Percentiles rank a stretch among this genome's conserved stretches.
phyloP scores from a whole-genome alignment of 2,888 invertebrate species.

The Eucriotettix oculatus region DNA sequence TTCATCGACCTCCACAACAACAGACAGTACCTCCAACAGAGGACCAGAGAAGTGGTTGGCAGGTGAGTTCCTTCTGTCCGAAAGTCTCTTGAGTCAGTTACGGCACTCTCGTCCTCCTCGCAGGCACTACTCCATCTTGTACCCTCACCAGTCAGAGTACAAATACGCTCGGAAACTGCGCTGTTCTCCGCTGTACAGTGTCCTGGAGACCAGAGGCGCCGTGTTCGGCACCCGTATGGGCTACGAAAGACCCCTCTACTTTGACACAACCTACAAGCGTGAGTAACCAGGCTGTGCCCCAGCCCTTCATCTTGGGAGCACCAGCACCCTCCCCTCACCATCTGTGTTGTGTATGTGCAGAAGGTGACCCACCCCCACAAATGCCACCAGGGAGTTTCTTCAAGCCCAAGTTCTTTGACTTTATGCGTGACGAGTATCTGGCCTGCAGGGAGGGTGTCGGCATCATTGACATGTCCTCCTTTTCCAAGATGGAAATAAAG shows the following conservation, averaged over 20 bases:
- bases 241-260: constrained; percentile 52
- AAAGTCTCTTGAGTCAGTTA: no score
- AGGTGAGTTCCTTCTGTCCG: constrained; percentile 18
- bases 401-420: constrained; percentile 51
- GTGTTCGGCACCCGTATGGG: constrained; percentile 55
- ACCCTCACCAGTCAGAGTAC: constrained; percentile 42
- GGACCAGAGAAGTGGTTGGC: constrained; percentile 48
- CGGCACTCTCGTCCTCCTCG: constrained; percentile 4
- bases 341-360: constrained; percentile 18
- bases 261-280: constrained; percentile 38
- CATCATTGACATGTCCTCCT: constrained; percentile 62
- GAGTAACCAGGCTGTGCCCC: constrained; percentile 8
- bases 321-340: background rate
- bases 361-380: constrained; percentile 29
- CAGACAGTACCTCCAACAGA: constrained; percentile 37
- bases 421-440: constrained; percentile 49
- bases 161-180: constrained; percentile 41
- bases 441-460: constrained; percentile 62
- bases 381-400: constrained; percentile 46
- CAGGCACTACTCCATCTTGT: constrained; percentile 36
- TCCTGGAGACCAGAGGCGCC: constrained; percentile 43
- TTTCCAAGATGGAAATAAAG: constrained; percentile 56
- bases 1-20: constrained; percentile 51
- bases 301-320: background rate
- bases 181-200: constrained; percentile 50